Percentiles rank a stretch among this genome's conserved stretches.
phyloP scores from a whole-genome alignment of 2,113 vertebrate species.

The Scartelaos histophorus region DNA sequence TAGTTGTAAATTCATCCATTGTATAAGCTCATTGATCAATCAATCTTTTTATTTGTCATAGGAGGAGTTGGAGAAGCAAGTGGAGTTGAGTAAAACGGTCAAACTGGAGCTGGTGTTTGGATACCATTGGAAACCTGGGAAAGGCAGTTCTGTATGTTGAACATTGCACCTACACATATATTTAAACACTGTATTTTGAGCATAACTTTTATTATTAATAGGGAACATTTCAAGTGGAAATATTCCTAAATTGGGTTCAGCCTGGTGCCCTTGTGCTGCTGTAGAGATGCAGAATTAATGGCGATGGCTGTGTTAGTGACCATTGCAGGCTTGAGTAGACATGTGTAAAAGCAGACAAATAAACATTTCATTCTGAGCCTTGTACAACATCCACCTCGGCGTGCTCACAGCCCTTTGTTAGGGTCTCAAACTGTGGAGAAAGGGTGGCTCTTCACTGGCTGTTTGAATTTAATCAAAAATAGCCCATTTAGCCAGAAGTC shows the following conservation, averaged over 20 bases:
- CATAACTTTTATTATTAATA: neutral
- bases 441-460: constrained; percentile 97
- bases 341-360: constrained; percentile 83
- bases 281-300: constrained; percentile 56
- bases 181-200: constrained; percentile 22
- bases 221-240: neutral
- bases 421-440: constrained; percentile 82
- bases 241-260: constrained; percentile 24
- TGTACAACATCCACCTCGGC: constrained; percentile 90
- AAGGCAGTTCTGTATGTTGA: constrained; percentile 81
- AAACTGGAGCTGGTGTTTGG: constrained; percentile 96
- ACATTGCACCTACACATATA: constrained; percentile 3
- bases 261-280: constrained; percentile 34
- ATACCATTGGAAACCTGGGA: constrained; percentile 94
- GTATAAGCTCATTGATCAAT: neutral
- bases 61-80: constrained; percentile 84
- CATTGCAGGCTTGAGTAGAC: constrained; percentile 91
- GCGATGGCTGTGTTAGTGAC: constrained; percentile 84
- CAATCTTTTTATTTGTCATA: constrained; percentile 40
- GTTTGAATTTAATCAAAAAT: constrained; percentile 99
- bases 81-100: constrained; percentile 84
- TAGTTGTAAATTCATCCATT: neutral
- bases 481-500: constrained; percentile 99
- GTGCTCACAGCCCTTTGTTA: constrained; percentile 88
- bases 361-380: constrained; percentile 95